phyloP scores from a whole-genome alignment of 2,888 invertebrate genomes.

The Encarsia formosa region DNA sequence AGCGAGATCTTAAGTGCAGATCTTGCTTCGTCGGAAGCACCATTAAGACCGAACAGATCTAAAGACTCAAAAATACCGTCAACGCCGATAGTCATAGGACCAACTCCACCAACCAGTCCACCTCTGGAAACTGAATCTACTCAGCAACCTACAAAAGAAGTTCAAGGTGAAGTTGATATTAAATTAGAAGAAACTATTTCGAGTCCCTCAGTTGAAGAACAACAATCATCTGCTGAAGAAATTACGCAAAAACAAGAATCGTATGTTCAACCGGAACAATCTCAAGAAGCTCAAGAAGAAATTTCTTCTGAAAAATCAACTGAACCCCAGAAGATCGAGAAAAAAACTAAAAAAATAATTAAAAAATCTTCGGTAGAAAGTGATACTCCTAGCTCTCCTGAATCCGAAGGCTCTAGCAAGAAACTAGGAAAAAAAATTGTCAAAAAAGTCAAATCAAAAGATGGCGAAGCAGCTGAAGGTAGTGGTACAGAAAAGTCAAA shows the following conservation, averaged over 20 bases:
- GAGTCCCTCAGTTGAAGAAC: neutral
- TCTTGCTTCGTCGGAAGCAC: slow-evolving; percentile 23
- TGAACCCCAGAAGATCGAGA: neutral
- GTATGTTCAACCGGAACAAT: slow-evolving; percentile 4
- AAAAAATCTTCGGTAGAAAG: slow-evolving; percentile 34
- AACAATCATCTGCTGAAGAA: neutral
- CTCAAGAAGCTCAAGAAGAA: slow-evolving; percentile 18
- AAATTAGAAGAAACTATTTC: neutral
- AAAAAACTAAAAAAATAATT: slow-evolving; percentile 30
- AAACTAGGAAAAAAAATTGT: slow-evolving; percentile 55
- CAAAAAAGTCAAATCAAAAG: slow-evolving; percentile 51
- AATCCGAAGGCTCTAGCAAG: slow-evolving; percentile 36
- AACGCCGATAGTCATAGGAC: slow-evolving; percentile 40
- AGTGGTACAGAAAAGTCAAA: slow-evolving; percentile 33
- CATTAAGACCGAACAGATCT: slow-evolving; percentile 36
- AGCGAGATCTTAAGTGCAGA: slow-evolving; percentile 30
- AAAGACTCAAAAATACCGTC: slow-evolving; percentile 38
- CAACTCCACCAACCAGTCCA: slow-evolving; percentile 42
- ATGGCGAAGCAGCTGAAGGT: slow-evolving; percentile 24
- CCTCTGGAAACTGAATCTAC: slow-evolving; percentile 27
- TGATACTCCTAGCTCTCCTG: slow-evolving; percentile 33
- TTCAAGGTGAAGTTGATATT: neutral
- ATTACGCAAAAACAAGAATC: neutral
- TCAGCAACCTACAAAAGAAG: neutral
- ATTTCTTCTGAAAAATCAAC: slow-evolving; percentile 16